Evolutionary conservation across 2,888 invertebrate genomes (phyloP), one percentile per base, ranked within the genome.

Genomic region (Cosmia pyralina): DNA sequence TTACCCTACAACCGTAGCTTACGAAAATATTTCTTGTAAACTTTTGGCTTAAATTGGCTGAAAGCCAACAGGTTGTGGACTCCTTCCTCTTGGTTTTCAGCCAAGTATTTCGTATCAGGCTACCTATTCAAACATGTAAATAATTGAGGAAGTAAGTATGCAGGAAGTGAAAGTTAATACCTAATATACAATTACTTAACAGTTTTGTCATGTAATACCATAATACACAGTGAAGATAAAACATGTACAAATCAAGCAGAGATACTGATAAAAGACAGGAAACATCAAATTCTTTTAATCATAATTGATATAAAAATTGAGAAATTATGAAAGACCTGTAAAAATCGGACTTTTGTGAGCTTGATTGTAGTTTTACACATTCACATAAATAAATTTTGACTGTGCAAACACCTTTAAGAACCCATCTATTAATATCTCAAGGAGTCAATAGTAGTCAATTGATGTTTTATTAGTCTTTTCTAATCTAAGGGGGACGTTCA

Each of bases 121-220:
- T 15, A 53, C 15, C 19, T 34, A 70, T 22, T 62, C 44, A 44
- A 57, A 62, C 44, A 66, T 59, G 34, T 59, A 38, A 53, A 53
- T 55, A 34, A 8, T 22, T 52, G 28, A 57, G 50, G n/a, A 65
- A 79, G 38, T 34, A 52, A 34, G 17, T 34, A 63, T 11, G 10
- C 41, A 52, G 70, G 70, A 69, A 76, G 46, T 76, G 71, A 82
- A 68, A 67, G 64, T 71, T 41, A 41, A 34, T 44, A n/a, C 15
- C n/a, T 41, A 50, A n/a, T n/a, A n/a, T 46, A 58, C 44, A 53
- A 38, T 69, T 52, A 52, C 22, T 76, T 67, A 76, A 79, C 15
- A 57, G 59, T 66, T 15, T 81, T 81, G 13, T 70, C 66, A 70
- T 81, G 67, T 81, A 64, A 66, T 46, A 63, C n/a, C 52, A 55